A percentile compares a stretch with the other conserved stretches of the same genome.
Conservation (phyloP, 64 coral and sea anemone species). For the Pocillopora damicornis region DNA sequence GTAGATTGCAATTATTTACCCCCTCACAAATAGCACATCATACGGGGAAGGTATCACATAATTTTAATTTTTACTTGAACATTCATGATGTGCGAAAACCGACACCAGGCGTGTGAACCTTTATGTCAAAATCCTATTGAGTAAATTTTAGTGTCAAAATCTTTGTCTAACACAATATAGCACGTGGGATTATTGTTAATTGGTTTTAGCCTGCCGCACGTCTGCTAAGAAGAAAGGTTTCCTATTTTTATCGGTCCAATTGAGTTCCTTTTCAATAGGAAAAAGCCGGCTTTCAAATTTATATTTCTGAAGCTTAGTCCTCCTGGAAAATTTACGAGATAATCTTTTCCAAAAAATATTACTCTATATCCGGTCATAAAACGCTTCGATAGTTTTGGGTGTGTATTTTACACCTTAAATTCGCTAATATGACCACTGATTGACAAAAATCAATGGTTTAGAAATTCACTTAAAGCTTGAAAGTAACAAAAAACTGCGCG, state of each 20-base stretch:
- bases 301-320: neutral
- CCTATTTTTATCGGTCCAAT: neutral
- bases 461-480: slow-evolving; percentile 27
- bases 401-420: slow-evolving; percentile 22
- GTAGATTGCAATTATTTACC: neutral
- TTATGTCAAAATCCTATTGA: slow-evolving; percentile 9
- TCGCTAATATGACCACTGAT: slow-evolving; percentile 23
- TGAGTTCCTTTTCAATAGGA: neutral
- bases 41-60: neutral
- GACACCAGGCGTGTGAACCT: neutral
- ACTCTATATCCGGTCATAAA: neutral
- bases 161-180: slow-evolving; percentile 39
- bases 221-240: slow-evolving; percentile 3
- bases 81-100: slow-evolving; percentile 14
- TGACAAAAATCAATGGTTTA: slow-evolving; percentile 39
- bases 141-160: neutral
- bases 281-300: slow-evolving; percentile 11
- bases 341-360: neutral
- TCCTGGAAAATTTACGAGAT: neutral
- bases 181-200: slow-evolving; percentile 32
- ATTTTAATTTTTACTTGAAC: neutral
- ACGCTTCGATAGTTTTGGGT: slow-evolving; percentile 16
- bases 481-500: neutral
- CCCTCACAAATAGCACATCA: neutral
- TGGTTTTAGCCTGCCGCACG: neutral